Evolutionary conservation across 2,888 invertebrate species (phyloP).

Genomic region (Eristalinus sepulchralis): DNA sequence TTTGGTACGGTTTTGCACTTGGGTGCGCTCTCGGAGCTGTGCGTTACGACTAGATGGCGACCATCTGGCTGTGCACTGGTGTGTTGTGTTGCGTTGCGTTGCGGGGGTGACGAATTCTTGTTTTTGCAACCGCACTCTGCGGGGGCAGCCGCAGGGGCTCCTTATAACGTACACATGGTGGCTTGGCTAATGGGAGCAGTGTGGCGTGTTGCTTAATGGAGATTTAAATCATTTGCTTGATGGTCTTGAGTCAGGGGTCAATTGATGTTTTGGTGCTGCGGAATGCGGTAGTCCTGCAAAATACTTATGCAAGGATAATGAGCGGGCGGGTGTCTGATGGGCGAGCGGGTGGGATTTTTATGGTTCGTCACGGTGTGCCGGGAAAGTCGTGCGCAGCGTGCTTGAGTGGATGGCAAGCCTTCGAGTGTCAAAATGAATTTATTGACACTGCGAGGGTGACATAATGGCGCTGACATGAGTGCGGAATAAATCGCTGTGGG

Average conservation of each 20-base stretch:
- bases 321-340: neutral
- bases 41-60: conserved; percentile 24
- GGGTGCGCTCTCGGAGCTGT: conserved; percentile 55
- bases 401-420: neutral
- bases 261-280: conserved; percentile 67
- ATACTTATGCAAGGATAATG: conserved; percentile 24
- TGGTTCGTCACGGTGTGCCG: neutral
- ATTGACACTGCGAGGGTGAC: neutral
- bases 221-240: conserved; percentile 72
- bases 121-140: neutral
- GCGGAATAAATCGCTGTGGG: neutral
- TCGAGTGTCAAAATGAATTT: neutral
- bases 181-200: conserved; percentile 65
- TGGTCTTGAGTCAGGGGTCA: conserved; percentile 62
- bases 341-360: neutral
- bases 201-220: conserved; percentile 70
- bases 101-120: conserved; percentile 59
- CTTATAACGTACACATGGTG: conserved; percentile 58
- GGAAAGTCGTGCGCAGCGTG: neutral
- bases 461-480: neutral
- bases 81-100: neutral
- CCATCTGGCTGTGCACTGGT: conserved; percentile 57
- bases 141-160: conserved; percentile 2
- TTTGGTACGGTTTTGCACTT: conserved; percentile 66
- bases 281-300: conserved; percentile 56